Percentiles rank a stretch among this genome's conserved stretches.
phyloP scores from a whole-genome alignment of 2,113 vertebrate species.

The Eleginops maclovinus region DNA sequence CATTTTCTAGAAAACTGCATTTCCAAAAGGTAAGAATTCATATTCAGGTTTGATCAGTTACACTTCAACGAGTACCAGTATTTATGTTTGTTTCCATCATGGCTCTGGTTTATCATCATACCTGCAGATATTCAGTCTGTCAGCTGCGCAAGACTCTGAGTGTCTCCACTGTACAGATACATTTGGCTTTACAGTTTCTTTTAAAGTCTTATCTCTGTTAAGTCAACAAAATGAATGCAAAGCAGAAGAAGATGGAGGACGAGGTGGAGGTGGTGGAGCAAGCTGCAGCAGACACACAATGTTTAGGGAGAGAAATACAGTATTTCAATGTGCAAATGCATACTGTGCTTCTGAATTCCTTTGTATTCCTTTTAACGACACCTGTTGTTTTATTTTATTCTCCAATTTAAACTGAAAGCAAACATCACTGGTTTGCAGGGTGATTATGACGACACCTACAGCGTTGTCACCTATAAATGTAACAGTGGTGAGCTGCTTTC shows the following conservation, averaged over 20 bases:
- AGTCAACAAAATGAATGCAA: neutral
- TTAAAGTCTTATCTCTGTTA: neutral
- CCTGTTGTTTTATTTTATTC: too few relatives aligned
- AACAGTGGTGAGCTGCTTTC: constrained; percentile 5
- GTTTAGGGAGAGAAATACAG: neutral
- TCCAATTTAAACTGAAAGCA: neutral
- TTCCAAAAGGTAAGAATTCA: constrained; percentile 1
- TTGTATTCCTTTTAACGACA: neutral
- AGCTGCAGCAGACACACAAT: too few relatives aligned
- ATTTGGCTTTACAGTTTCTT: neutral
- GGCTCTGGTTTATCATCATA: neutral
- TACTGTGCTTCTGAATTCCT: neutral
- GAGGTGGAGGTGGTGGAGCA: too few relatives aligned
- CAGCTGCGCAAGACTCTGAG: neutral
- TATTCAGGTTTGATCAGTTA: neutral
- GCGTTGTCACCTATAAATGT: neutral
- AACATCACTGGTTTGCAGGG: neutral
- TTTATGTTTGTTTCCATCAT: neutral
- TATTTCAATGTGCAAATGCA: neutral
- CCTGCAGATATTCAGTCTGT: neutral
- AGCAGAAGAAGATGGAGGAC: too few relatives aligned
- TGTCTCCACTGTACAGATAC: neutral
- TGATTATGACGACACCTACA: neutral
- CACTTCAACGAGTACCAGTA: neutral
- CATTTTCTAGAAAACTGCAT: neutral